Conservation (phyloP, 2,797 vertebrate genomes). For the Cossypha polioptera region DNA sequence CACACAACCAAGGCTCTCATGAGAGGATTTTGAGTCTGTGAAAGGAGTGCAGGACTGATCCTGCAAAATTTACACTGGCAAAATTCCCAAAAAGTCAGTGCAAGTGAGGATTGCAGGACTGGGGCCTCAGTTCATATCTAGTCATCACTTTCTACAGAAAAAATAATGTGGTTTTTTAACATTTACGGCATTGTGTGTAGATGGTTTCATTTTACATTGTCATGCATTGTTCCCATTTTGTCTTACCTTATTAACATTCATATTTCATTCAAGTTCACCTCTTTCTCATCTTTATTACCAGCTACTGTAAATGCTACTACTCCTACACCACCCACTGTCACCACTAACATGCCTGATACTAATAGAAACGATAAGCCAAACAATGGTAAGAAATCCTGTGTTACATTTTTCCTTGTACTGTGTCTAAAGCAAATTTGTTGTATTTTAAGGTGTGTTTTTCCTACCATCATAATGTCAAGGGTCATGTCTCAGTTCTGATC, state of each 20-base stretch:
- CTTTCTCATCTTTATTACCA: slow-evolving; percentile 84
- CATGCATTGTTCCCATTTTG: slow-evolving; percentile 68
- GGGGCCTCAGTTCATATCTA: not conserved
- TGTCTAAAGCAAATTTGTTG: slow-evolving; percentile 48
- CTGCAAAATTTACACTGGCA: slow-evolving; percentile 14
- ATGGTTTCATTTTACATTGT: slow-evolving; percentile 61
- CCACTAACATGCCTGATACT: slow-evolving; percentile 88
- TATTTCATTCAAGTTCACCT: slow-evolving; percentile 77
- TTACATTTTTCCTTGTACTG: slow-evolving; percentile 69
- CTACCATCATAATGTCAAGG: slow-evolving; percentile 5
- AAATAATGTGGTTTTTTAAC: slow-evolving; percentile 44
- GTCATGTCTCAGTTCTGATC: slow-evolving; percentile 7
- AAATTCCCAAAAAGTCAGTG: not conserved
- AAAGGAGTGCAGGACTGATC: not conserved
- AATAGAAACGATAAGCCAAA: slow-evolving; percentile 80
- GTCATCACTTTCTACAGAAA: slow-evolving; percentile 13
- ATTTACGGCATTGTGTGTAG: slow-evolving; percentile 39
- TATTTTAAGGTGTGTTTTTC: slow-evolving; percentile 55
- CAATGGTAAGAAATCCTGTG: slow-evolving; percentile 82
- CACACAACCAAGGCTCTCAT: not conserved
- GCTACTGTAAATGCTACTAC: slow-evolving; percentile 82
- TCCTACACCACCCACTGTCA: slow-evolving; percentile 81
- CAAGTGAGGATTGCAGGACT: not conserved
- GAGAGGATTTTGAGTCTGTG: slow-evolving; percentile 51
- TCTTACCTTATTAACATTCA: slow-evolving; percentile 76